phyloP scores from a whole-genome alignment of 2,888 invertebrate species.

The Tiliacea citrago region DNA sequence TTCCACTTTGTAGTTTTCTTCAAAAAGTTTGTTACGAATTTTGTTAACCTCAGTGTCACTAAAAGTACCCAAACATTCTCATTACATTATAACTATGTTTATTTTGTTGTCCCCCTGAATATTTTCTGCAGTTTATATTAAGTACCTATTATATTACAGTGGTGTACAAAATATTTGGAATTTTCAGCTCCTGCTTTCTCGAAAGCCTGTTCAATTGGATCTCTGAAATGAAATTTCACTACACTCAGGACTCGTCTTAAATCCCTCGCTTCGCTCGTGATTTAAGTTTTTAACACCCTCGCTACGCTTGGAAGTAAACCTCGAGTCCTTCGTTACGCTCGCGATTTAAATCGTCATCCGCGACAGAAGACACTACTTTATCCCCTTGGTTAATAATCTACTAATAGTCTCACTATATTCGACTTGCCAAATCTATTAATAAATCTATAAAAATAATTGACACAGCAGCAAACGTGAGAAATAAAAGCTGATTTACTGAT shows the following conservation, averaged over 20 bases:
- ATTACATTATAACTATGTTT: background rate
- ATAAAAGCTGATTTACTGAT: background rate
- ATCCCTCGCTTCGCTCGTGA: too few species aligned
- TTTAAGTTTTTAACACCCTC: too few species aligned
- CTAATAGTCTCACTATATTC: too few species aligned
- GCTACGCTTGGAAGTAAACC: too few species aligned
- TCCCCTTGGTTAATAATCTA: too few species aligned
- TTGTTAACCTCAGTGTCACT: background rate
- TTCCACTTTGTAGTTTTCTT: background rate
- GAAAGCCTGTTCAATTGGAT: background rate
- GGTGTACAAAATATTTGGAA: background rate
- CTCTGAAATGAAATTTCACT: too few species aligned
- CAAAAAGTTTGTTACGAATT: conserved; percentile 1
- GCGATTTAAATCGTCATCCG: too few species aligned
- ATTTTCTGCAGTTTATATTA: background rate
- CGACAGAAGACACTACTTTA: too few species aligned
- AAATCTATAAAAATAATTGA: background rate
- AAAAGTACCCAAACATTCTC: background rate
- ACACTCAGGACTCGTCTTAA: too few species aligned
- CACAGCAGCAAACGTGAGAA: background rate
- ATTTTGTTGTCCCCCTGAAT: background rate
- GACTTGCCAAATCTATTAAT: too few species aligned
- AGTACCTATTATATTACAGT: too few species aligned
- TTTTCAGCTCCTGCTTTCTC: background rate
- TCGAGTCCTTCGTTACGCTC: too few species aligned